Percentiles rank a stretch among this genome's conserved stretches.
These are phyloP conservation scores for Scomber scombrus DNA, from an alignment of 2,113 vertebrate species.

Conservation along the genomic window DNA sequence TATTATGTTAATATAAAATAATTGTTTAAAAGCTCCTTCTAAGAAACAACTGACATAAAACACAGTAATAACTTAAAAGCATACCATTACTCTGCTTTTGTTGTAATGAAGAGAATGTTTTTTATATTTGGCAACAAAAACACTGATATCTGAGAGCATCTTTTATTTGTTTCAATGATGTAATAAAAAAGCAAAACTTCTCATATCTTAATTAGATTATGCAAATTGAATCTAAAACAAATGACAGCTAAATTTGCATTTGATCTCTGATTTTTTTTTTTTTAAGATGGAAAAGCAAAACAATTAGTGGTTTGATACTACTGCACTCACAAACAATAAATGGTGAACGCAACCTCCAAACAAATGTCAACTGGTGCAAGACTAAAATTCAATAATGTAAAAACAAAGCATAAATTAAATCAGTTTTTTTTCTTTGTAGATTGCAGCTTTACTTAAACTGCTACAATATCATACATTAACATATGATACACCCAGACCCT, in stretches of 20 bases:
- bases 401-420: conserved; percentile 71
- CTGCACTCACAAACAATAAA: conserved; percentile 48
- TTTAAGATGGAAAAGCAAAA: conserved; percentile 49
- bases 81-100: conserved; percentile 43
- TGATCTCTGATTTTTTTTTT: conserved; percentile 54
- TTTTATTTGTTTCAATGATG: conserved; percentile 55
- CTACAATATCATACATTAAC: conserved; percentile 60
- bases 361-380: conserved; percentile 29
- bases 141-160: conserved; percentile 37
- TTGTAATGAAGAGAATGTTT: conserved; percentile 50
- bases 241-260: conserved; percentile 54
- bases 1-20: conserved; percentile 53
- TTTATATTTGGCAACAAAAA: conserved; percentile 38
- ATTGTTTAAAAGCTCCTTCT: conserved; percentile 65
- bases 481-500: conserved; percentile 64
- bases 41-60: conserved; percentile 39
- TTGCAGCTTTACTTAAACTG: conserved; percentile 68
- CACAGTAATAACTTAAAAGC: conserved; percentile 52
- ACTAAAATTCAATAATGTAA: conserved; percentile 16
- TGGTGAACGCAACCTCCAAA: conserved; percentile 56
- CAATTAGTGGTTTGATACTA: conserved; percentile 44
- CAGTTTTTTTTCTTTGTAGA: conserved; percentile 29
- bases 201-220: conserved; percentile 68
- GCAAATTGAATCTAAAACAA: conserved; percentile 52
- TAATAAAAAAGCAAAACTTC: conserved; percentile 46